A percentile compares a stretch with the other conserved stretches of the same genome.
Evolutionary conservation across 2,797 vertebrate species (phyloP).

Genomic region (Ctenopoma multispine): DNA sequence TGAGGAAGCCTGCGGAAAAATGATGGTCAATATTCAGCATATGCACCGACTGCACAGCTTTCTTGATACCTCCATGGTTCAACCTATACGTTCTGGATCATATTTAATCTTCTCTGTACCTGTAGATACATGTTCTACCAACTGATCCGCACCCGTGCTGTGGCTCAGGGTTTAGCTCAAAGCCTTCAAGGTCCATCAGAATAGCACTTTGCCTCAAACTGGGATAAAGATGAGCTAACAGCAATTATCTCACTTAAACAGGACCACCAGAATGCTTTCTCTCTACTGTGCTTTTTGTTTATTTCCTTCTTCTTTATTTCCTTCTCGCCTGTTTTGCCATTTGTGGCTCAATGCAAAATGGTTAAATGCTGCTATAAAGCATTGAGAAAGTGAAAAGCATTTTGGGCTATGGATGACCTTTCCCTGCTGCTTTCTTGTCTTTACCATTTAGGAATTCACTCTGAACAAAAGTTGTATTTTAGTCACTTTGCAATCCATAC

Average conservation of each 20-base stretch:
- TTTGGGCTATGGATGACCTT: not conserved
- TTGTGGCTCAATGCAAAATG: conserved; percentile 1
- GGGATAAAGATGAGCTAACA: conserved; percentile 44
- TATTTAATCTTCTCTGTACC: conserved; percentile 15
- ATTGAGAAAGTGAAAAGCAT: conserved; percentile 1
- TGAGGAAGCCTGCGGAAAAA: too few species aligned
- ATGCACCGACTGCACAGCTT: too few species aligned
- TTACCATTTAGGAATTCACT: conserved; percentile 54
- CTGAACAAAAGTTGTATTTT: conserved; percentile 53
- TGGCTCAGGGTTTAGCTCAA: conserved; percentile 8
- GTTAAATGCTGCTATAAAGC: not conserved
- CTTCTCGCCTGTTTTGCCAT: conserved; percentile 3
- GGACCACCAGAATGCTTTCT: conserved; percentile 2
- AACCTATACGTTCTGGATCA: not conserved
- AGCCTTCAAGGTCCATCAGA: conserved; percentile 30
- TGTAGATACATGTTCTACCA: conserved; percentile 6
- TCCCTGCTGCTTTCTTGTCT: conserved; percentile 49
- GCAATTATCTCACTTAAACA: conserved; percentile 44
- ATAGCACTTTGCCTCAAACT: conserved; percentile 32
- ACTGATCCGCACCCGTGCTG: not conserved
- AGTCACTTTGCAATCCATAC: conserved; percentile 61
- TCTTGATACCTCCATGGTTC: too few species aligned
- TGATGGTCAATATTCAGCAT: too few species aligned
- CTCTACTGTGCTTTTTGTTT: conserved; percentile 10
- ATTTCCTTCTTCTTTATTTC: conserved; percentile 8